Evolutionary conservation across 2,113 vertebrate species (phyloP).

Genomic region (Channa maculata): DNA sequence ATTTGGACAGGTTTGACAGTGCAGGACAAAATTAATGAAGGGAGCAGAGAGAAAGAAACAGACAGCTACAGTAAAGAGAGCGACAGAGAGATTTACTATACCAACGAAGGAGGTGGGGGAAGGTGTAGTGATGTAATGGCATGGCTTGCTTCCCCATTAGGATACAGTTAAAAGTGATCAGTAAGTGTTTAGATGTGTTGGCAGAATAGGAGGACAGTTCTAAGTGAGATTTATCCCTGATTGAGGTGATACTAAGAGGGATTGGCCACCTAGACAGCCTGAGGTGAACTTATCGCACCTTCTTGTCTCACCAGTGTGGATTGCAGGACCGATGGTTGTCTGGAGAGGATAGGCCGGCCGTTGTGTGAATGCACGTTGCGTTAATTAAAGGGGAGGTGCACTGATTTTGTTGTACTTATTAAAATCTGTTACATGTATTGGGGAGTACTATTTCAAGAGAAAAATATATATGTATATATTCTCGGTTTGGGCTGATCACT

Average conservation of each 20-base stretch:
- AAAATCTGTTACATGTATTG: too few species aligned
- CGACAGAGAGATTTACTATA: slow-evolving; percentile 34
- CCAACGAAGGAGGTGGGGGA: slow-evolving; percentile 33
- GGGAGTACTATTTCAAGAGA: too few species aligned
- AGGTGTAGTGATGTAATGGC: slow-evolving; percentile 66
- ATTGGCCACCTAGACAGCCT: slow-evolving; percentile 61
- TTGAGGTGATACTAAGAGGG: slow-evolving; percentile 73
- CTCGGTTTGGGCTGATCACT: too few species aligned
- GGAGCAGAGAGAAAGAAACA: slow-evolving; percentile 25
- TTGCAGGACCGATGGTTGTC: slow-evolving; percentile 8
- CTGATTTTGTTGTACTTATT: too few species aligned
- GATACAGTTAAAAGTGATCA: slow-evolving; percentile 73
- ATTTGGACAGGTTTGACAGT: slow-evolving; percentile 41
- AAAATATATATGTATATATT: too few species aligned
- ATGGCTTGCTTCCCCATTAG: slow-evolving; percentile 65
- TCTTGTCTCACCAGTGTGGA: slow-evolving; percentile 38
- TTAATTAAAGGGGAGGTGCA: too few species aligned
- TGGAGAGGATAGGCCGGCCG: neutral
- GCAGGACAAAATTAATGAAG: slow-evolving; percentile 61
- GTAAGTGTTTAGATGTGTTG: slow-evolving; percentile 73
- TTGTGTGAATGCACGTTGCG: neutral
- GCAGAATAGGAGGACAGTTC: slow-evolving; percentile 65
- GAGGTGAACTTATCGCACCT: slow-evolving; percentile 58
- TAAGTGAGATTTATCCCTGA: slow-evolving; percentile 78
- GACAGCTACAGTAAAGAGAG: slow-evolving; percentile 32